These are phyloP conservation scores for Gadopsis bispinosus DNA, from an alignment of 2,797 vertebrate species.

Conservation along the genomic window DNA sequence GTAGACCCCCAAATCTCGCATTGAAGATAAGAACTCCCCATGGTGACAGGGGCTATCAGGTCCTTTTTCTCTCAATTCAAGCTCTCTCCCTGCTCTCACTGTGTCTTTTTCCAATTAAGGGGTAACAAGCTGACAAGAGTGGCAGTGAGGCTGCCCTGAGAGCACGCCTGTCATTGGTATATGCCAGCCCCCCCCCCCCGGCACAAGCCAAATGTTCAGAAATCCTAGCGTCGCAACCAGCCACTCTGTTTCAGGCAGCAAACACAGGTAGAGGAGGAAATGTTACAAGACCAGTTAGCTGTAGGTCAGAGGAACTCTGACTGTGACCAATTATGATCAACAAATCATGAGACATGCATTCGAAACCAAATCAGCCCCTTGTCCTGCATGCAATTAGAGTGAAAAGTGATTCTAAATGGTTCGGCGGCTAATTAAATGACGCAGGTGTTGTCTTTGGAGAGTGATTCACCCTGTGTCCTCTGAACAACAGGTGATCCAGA, in stretches of 20 bases:
- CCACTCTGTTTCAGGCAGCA: neutral
- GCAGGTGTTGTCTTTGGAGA: slow-evolving; percentile 21
- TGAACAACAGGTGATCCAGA: slow-evolving; percentile 93
- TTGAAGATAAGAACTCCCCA: slow-evolving; percentile 37
- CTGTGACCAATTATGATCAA: slow-evolving; percentile 30
- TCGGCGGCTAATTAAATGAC: slow-evolving; percentile 29
- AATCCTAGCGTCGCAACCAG: neutral
- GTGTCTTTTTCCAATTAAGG: slow-evolving; percentile 65
- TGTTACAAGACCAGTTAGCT: slow-evolving; percentile 8
- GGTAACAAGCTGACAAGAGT: slow-evolving; percentile 58
- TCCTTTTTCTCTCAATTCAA: slow-evolving; percentile 22
- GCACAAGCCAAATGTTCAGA: slow-evolving; percentile 30
- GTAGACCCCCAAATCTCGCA: slow-evolving; percentile 7
- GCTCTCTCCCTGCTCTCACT: slow-evolving; percentile 11
- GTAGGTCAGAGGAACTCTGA: slow-evolving; percentile 31
- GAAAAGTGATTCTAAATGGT: neutral
- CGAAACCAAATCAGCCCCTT: neutral
- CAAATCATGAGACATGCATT: slow-evolving; percentile 35
- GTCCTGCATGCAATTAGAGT: slow-evolving; percentile 16
- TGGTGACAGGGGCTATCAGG: slow-evolving; percentile 35
- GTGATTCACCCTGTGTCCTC: slow-evolving; percentile 19
- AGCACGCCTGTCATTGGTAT: slow-evolving; percentile 39
- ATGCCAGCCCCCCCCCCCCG: neutral
- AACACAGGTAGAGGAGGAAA: slow-evolving; percentile 23
- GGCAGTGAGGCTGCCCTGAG: slow-evolving; percentile 48